Base-by-base conservation (phyloP, 2,797 vertebrate species). In the Sphaeramia orbicularis region DNA sequence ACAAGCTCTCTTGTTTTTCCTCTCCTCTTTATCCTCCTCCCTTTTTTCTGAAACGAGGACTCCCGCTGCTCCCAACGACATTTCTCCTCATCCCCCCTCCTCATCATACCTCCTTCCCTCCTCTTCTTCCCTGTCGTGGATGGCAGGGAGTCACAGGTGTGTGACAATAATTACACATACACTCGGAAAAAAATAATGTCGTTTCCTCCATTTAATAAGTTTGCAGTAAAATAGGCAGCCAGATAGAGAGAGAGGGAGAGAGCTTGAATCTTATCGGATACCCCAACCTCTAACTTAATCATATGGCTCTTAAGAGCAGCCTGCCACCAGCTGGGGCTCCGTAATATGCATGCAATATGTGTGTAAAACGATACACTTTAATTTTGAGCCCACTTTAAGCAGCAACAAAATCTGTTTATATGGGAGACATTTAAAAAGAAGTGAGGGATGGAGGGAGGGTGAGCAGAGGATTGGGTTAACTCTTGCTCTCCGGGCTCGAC, bases 301-400 rank as follows among this genome's bases (percentile, higher is more conserved):
- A 97, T 96, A 96, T 96, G 96, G 97, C 97, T 99, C 96, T 99
- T 98, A 97, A 97, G 97, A 97, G 96, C 94, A 95, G 95, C 94
- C 92, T 92, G 92, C 93, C 94, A 95, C 94, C 98, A 99, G 98
- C 97, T 99, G 98, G 95, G 96, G 89, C 96, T 95, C 91, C 2
- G 94, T 98, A 97, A 97, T 99, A 98, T 96, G 96, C 95, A 95
- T 96, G 96, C 95, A 95, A 95, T 97, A 96, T 95, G 96, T 96
- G 97, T 96, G 97, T 97, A 99, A 99, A 96, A 95, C 82, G 97
- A 99, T 99, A 97, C 84, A 95, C 96, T 96, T 96, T 97, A 95
- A 97, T 96, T 96, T 94, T 94, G 94, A 96, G 95, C 95, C 96
- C 95, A 96, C 96, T 96, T 96, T 96, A 94, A 96, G 95, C 95